Evolutionary conservation across 2,888 invertebrate genomes (phyloP).

Genomic region (Resseliella maxima): DNA sequence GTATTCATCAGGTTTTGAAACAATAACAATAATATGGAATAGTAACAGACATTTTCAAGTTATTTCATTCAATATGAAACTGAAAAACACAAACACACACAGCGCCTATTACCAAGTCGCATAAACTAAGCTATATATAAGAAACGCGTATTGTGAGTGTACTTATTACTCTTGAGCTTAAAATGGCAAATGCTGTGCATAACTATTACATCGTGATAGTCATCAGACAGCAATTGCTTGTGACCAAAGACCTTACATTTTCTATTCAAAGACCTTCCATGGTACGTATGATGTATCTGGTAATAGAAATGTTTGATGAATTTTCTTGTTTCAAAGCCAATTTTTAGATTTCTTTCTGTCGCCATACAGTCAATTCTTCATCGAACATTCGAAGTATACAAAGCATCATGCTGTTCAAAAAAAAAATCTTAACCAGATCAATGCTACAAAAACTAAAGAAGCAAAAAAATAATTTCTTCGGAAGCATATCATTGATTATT

Average conservation of each 20-base stretch:
- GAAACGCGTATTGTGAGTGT: not conserved
- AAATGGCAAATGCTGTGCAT: not conserved
- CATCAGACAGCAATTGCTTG: not conserved
- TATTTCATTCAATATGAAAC: not conserved
- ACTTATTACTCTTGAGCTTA: not conserved
- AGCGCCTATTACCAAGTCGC: not conserved
- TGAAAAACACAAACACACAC: not conserved
- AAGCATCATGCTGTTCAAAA: not conserved
- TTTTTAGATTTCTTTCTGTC: too few species aligned
- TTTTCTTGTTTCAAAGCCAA: too few species aligned
- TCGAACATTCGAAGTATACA: too few species aligned
- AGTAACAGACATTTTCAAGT: conserved; percentile 9
- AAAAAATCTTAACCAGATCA: not conserved
- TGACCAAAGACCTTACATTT: too few species aligned
- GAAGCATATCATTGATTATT: not conserved
- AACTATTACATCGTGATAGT: not conserved
- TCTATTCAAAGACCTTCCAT: too few species aligned
- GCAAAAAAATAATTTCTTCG: not conserved
- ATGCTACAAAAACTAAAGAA: not conserved
- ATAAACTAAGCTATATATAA: not conserved
- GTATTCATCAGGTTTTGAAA: conserved; percentile 30
- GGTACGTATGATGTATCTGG: too few species aligned
- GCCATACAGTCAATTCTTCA: too few species aligned
- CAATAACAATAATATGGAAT: conserved; percentile 27
- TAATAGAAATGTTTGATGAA: too few species aligned